phyloP scores from a whole-genome alignment of 2,113 vertebrate species.

The Martes martes region DNA sequence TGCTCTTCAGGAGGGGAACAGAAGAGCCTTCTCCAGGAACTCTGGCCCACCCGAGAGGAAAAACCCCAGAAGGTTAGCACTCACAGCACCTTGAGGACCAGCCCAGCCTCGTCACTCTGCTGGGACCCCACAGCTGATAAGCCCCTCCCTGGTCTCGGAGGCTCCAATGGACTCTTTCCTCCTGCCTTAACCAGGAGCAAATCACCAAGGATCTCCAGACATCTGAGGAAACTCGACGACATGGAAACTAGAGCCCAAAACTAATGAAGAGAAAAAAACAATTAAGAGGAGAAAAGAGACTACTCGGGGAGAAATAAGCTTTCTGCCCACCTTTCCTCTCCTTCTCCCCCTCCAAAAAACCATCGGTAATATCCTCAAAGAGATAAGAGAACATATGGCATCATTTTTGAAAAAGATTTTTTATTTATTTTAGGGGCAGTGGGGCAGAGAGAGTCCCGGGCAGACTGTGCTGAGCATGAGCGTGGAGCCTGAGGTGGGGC shows the following conservation, averaged over 20 bases:
- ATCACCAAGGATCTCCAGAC: not conserved
- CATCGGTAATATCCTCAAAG: not conserved
- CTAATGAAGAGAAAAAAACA: not conserved
- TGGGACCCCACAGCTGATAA: not conserved
- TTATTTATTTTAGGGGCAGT: not conserved
- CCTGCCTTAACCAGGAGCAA: not conserved
- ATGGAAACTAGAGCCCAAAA: not conserved
- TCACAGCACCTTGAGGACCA: not conserved
- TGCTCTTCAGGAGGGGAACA: not conserved
- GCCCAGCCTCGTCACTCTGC: not conserved
- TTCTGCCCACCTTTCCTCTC: not conserved
- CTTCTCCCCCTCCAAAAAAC: not conserved
- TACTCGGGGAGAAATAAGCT: not conserved
- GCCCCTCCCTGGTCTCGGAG: not conserved
- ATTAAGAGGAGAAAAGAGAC: not conserved
- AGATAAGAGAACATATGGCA: not conserved
- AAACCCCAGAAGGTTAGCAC: not conserved
- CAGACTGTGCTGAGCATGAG: not conserved
- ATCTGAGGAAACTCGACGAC: not conserved
- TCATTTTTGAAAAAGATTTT: not conserved
- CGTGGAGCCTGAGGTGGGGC: not conserved
- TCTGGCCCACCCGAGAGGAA: not conserved
- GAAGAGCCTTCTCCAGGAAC: not conserved
- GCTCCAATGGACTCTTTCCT: not conserved
- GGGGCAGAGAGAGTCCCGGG: not conserved